Evolutionary conservation across 2,888 invertebrate genomes (phyloP).

Genomic region (Scaptomyza parva): DNA sequence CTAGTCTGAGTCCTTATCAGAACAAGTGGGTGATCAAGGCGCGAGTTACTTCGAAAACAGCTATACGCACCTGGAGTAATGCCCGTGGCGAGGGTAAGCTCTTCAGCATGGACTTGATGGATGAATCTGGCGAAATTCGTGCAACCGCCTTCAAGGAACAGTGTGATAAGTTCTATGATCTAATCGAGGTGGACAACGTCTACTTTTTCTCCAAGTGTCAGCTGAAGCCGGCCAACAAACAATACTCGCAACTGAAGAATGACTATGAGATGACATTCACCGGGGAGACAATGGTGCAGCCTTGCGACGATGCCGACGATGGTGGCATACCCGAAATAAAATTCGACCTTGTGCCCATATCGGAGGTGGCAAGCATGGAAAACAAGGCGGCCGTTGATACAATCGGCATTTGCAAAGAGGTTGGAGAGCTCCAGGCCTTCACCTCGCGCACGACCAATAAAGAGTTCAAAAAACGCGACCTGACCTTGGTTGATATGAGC

Average conservation of each 20-base stretch:
- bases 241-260: slow-evolving; percentile 92
- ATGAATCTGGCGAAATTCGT: slow-evolving; percentile 97
- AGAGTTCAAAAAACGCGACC: slow-evolving; percentile 95
- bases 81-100: slow-evolving; percentile 96
- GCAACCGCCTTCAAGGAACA: slow-evolving; percentile 95
- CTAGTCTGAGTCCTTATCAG: slow-evolving; percentile 95
- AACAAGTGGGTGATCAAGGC: slow-evolving; percentile 98
- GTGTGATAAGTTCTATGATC: slow-evolving; percentile 94
- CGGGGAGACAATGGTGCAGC: slow-evolving; percentile 88
- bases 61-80: slow-evolving; percentile 95
- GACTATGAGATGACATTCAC: slow-evolving; percentile 98
- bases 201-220: slow-evolving; percentile 94
- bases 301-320: slow-evolving; percentile 86
- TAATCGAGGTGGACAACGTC: slow-evolving; percentile 94
- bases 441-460: slow-evolving; percentile 90
- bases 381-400: slow-evolving; percentile 92
- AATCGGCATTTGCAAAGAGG: slow-evolving; percentile 93
- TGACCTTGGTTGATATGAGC: slow-evolving; percentile 94
- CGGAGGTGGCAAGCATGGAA: slow-evolving; percentile 88
- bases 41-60: slow-evolving; percentile 92
- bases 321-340: slow-evolving; percentile 90
- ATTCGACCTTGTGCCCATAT: slow-evolving; percentile 92
- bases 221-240: slow-evolving; percentile 97
- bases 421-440: slow-evolving; percentile 90
- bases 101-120: slow-evolving; percentile 96